Base-by-base conservation (phyloP, 2,797 vertebrate species). In the Thunnus albacares region DNA sequence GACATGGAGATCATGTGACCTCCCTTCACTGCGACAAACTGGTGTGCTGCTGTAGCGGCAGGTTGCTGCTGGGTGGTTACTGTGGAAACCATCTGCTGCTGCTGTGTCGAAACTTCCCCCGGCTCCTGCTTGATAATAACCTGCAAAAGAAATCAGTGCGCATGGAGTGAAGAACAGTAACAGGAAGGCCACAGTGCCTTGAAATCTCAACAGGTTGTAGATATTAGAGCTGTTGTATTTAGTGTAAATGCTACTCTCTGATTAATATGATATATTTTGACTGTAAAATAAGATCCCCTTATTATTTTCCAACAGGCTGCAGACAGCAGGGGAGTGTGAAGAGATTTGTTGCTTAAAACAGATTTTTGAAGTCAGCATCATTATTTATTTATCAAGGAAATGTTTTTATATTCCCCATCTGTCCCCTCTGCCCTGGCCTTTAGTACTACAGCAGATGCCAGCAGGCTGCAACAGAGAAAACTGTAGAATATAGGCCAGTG, bases 121-220 rank as follows among this genome's bases (percentile, higher is more conserved):
- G 98, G 98, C 85, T 99, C 98, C 92, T 99, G 98, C 86, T 99
- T 99, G 94, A 99, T 99, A 76, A 99, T 98, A 87, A 99, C 98
- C 98, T 99, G 92, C 33, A 79, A 18, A 61, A 64, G 30, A 66
- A 62, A 62, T 59, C 22, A 71, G 73, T 30, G 62, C 56, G 84
- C 38, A 80, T 24, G 56, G 52, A 65, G 64, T 57, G 28, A 72
- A 22, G 5, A 11, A 64, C 28, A 52, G 0, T 38, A 73, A 56
- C 38, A 63, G 2, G 38, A 41, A 41, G 15, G 33, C 41, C 28
- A 17, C 13, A 15, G 10, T 38, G 35, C 52, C 30, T 55, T 33
- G 9, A 30, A 76, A 71, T 0, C 24, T 80, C 62, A 84, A 58
- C 22, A 58, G 47, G 49, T 52, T 79, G 26, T 28, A 58, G 45